Evolutionary conservation across 2,888 invertebrate species (phyloP).

Genomic region (Aspidapion aeneum): DNA sequence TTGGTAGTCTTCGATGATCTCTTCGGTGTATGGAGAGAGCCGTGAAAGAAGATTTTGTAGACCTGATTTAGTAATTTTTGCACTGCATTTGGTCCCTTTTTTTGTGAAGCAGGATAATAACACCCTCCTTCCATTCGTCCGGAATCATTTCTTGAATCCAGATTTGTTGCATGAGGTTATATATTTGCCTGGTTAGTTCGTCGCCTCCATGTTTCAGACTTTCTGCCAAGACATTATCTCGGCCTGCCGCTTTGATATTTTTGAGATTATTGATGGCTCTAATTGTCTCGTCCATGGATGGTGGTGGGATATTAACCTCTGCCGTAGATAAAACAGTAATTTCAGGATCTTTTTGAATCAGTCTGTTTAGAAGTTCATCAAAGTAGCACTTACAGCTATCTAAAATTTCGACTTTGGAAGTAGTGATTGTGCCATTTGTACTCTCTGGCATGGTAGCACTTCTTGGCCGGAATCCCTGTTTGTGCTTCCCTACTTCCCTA

Average conservation of each 20-base stretch:
- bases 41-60: slow-evolving; percentile 4
- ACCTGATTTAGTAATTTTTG: slow-evolving; percentile 1
- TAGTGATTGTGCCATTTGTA: background rate
- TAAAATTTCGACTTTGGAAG: background rate
- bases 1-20: background rate
- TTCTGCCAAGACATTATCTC: background rate
- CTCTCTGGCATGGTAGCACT: background rate
- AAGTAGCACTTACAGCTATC: background rate
- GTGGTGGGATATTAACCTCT: slow-evolving; percentile 1
- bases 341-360: background rate
- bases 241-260: background rate
- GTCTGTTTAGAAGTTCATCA: background rate
- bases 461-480: background rate
- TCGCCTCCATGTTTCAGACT: background rate
- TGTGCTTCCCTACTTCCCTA: background rate
- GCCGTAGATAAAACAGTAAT: background rate
- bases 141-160: background rate
- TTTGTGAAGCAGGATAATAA: slow-evolving; percentile 11
- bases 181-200: background rate
- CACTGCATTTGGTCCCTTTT: slow-evolving; percentile 4
- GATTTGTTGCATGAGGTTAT: background rate
- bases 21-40: background rate
- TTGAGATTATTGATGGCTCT: slow-evolving; percentile 3
- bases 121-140: slow-evolving; percentile 1
- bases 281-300: background rate